phyloP scores from a whole-genome alignment of 2,797 vertebrate species.

The Morus bassanus region DNA sequence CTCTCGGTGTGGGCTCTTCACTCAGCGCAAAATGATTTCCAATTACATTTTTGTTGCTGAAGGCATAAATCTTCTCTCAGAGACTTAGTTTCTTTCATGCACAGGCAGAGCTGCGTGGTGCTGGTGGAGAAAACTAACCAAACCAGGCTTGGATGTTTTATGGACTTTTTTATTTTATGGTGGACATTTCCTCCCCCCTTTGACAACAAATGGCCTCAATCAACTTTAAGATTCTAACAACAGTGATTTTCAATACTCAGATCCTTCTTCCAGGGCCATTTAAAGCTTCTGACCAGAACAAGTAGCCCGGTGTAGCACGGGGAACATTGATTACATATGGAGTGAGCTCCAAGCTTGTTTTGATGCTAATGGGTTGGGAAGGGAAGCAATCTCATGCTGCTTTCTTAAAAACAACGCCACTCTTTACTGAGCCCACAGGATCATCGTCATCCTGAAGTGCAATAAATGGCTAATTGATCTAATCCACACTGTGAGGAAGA shows the following conservation, averaged over 20 bases:
- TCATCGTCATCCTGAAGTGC: neutral
- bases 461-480: slow-evolving; percentile 32
- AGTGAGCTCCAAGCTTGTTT: neutral
- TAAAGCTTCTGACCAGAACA: neutral
- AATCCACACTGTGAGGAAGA: neutral
- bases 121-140: neutral
- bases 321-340: neutral
- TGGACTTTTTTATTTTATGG: neutral
- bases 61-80: neutral
- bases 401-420: neutral
- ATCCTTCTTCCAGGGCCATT: neutral
- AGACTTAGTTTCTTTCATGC: neutral
- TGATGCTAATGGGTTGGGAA: neutral
- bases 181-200: neutral
- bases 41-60: neutral
- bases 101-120: neutral
- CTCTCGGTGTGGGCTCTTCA: neutral
- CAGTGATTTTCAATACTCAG: neutral
- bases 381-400: neutral
- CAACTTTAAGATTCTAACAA: neutral
- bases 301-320: neutral
- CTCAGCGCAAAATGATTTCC: neutral
- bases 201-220: neutral
- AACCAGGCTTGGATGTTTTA: neutral
- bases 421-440: neutral